Evolutionary conservation across 2,113 vertebrate genomes (phyloP), one percentile per base, ranked within the genome.

Genomic region (Paratilapia polleni): DNA sequence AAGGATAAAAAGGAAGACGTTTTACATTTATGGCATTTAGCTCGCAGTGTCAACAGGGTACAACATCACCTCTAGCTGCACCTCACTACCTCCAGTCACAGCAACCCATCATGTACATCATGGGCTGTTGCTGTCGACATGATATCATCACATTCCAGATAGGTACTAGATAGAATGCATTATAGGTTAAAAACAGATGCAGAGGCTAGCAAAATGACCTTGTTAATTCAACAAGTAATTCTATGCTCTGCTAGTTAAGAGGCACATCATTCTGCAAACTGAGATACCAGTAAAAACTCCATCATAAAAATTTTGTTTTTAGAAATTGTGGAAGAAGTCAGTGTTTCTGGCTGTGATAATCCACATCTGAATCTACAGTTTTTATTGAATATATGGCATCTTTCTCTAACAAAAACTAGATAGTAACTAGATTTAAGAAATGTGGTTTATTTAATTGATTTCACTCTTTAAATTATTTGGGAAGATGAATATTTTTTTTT

Each of bases 21-120:
- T 77, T 17, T 63, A 52, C 36, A 43, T 61, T 62, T 75, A 66
- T 62, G 24, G 49, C 57, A 74, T 60, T 82, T 70, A 41, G 64
- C 52, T 56, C 66, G 79, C 28, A 20, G 85, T 17, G 19, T 77
- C 43, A 57, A 77, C 22, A 24, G 11, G 8, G 77, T 64, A 57
- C 80, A 13, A 52, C 63, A 26, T 6, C 4, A 9, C 1, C 34
- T 76, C 56, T 20, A 10, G 43, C 64, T 73, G 38, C 49, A 31
- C 52, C 9, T 3, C 1, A 57, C 54, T 24, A 12, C 12, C 12
- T 13, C 43, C 43, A 47, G 43, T 47, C 43, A 47, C 5, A 14
- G 4, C 43, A 47, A 13, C 41, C 11, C 41, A 43, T 10, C 41
- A 10, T 43, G 38, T 10, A 38, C 10, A 38, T 38, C 38, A 10